Base-by-base conservation (phyloP, 2,113 vertebrate genomes). In the Zosterops hypoxanthus region DNA sequence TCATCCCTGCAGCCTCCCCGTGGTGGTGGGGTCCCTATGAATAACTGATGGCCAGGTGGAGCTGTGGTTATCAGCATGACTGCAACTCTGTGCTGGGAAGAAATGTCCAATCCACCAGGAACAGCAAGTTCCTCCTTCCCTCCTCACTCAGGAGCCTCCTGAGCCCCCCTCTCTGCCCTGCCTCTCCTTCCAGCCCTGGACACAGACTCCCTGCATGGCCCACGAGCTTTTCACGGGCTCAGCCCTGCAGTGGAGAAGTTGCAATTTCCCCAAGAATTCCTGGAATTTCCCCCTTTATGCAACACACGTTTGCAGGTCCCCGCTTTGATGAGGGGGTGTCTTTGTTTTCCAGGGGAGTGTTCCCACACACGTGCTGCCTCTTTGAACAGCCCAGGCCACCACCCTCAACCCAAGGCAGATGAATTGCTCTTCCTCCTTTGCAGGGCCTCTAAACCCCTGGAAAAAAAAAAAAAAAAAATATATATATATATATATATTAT, bases 331-430 rank as follows among this genome's bases (percentile, higher is more conserved):
- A 91, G 91, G 12, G 34, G 80, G 69, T 95, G 82, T 77, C 95
- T 94, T 94, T 87, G 69, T 95, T 94, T 93, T 64, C 39, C 47
- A 55, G 90, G 75, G 73, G 69, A 95, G 84, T 61, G 76, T 97
- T 97, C 95, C 97, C 95, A 94, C 92, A 94, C 89, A 78, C 90
- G 5, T 86, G 52, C 57, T 72, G 14, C 50, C 86, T 79, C 97
- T 97, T 98, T 97, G 97, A 98, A 97, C 78, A 90, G 13, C 33
- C 36, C 93, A 39, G 94, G 81, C 81, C 92, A 82, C 89, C 92
- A 92, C 63, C 78, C 78, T 41, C 88, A 96, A 95, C 52, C 92
- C 44, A 28, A 55, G 82, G 60, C 94, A 85, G 92, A 96, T 88
- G 55, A 92, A 77, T 24, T 50, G 33, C 47, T 46, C 68, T 88